Evolutionary conservation across 2,888 invertebrate genomes (phyloP).

Genomic region (Chymomyza amoena): DNA sequence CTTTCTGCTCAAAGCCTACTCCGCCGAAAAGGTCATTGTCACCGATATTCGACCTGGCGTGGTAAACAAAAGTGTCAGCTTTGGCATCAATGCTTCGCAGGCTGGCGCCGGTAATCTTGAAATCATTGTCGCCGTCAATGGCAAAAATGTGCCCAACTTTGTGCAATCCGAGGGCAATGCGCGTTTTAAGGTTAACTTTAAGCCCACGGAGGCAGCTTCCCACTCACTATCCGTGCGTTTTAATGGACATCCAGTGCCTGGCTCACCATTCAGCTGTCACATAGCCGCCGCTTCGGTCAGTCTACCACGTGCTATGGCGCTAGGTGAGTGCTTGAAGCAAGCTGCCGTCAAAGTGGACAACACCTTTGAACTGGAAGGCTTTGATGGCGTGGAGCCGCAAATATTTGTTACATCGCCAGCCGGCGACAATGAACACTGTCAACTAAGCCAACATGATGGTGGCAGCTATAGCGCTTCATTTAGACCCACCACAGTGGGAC

Average conservation of each 20-base stretch:
- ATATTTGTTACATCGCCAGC: constrained; percentile 90
- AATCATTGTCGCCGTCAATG: constrained; percentile 97
- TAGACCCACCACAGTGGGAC: constrained; percentile 91
- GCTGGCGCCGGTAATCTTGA: constrained; percentile 97
- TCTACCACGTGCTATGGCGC: constrained; percentile 81
- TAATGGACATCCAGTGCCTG: constrained; percentile 88
- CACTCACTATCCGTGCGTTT: constrained; percentile 94
- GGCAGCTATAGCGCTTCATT: constrained; percentile 89
- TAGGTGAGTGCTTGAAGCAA: constrained; percentile 77
- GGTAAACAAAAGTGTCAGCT: constrained; percentile 95
- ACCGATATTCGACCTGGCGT: constrained; percentile 94
- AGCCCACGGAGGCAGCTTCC: constrained; percentile 94
- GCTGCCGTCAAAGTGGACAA: constrained; percentile 80
- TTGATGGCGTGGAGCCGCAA: constrained; percentile 83
- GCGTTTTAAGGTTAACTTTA: constrained; percentile 95
- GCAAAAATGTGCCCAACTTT: constrained; percentile 98
- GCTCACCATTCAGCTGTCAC: constrained; percentile 96
- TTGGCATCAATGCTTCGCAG: constrained; percentile 91
- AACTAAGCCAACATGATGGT: constrained; percentile 83
- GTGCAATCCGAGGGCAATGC: constrained; percentile 98
- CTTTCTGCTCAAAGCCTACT: constrained; percentile 96
- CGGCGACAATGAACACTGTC: constrained; percentile 88
- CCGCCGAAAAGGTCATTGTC: constrained; percentile 95
- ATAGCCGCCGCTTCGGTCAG: constrained; percentile 82
- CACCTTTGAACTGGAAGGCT: constrained; percentile 81